Percentiles rank a stretch among this genome's conserved stretches.
Evolutionary conservation across 2,113 vertebrate species (phyloP).

Genomic region (Corythornis vintsioides): DNA sequence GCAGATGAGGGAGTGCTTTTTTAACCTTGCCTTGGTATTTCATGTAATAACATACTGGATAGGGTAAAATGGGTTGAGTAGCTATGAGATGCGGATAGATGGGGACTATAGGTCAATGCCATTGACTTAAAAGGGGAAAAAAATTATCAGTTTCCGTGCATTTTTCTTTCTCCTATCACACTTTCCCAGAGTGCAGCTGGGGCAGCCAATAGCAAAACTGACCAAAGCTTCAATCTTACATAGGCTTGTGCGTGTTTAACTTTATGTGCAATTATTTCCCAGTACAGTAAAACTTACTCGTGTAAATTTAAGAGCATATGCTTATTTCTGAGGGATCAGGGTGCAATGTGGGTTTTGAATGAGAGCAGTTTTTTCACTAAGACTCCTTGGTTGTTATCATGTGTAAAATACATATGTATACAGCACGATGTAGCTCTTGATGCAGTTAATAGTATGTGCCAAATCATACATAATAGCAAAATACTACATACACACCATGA

Average conservation of each 20-base stretch:
- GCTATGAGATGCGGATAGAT: constrained; percentile 33
- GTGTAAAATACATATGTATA: neutral
- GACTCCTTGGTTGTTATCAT: neutral
- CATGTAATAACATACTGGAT: constrained; percentile 24
- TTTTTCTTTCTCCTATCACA: constrained; percentile 25
- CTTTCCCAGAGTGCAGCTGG: neutral
- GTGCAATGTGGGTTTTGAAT: neutral
- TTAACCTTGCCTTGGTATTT: constrained; percentile 19
- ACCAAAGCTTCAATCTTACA: neutral
- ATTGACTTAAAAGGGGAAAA: constrained; percentile 22
- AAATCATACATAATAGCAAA: neutral
- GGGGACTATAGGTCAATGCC: constrained; percentile 28
- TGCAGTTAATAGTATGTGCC: neutral
- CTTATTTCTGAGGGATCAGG: neutral
- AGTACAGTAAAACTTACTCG: neutral
- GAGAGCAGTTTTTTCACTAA: neutral
- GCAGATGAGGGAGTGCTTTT: constrained; percentile 30
- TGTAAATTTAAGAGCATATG: neutral
- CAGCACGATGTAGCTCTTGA: neutral
- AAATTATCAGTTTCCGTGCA: neutral
- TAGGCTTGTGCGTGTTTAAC: neutral
- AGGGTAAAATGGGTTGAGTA: constrained; percentile 47
- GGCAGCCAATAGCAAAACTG: neutral
- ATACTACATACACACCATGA: neutral
- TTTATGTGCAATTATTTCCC: neutral